A percentile compares a stretch with the other conserved stretches of the same genome.
These are phyloP conservation scores for Aleadryas rufinucha DNA, from an alignment of 2,113 vertebrate species.

Conservation along the genomic window DNA sequence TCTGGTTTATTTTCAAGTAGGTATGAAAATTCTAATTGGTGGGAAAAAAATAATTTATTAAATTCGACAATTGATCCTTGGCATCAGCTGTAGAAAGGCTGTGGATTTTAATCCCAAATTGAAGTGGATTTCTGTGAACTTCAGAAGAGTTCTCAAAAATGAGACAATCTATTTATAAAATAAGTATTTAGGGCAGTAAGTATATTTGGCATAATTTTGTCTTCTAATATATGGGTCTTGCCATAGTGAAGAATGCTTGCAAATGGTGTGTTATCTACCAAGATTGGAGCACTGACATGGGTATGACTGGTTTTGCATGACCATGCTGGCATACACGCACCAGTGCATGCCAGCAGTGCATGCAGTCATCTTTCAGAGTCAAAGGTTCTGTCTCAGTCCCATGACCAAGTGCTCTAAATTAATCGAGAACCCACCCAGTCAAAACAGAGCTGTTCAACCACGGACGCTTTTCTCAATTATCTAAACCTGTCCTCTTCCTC, in stretches of 20 bases:
- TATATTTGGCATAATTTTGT: neutral
- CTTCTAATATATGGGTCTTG: neutral
- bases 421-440: neutral
- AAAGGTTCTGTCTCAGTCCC: neutral
- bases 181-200: neutral
- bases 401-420: neutral
- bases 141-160: neutral
- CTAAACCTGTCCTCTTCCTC: neutral
- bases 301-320: neutral
- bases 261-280: neutral
- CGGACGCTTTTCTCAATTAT: neutral
- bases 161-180: neutral
- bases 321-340: rapidly evolving
- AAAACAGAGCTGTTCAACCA: neutral
- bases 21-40: neutral
- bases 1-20: neutral
- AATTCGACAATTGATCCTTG: neutral
- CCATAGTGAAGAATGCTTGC: neutral
- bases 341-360: no score
- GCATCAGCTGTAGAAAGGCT: neutral
- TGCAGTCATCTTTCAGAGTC: neutral
- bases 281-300: rapidly evolving
- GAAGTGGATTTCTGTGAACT: neutral
- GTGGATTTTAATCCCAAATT: neutral
- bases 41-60: neutral